Conservation (phyloP, 1,140 invertebrate genomes). For the Agrypnia vestita region DNA sequence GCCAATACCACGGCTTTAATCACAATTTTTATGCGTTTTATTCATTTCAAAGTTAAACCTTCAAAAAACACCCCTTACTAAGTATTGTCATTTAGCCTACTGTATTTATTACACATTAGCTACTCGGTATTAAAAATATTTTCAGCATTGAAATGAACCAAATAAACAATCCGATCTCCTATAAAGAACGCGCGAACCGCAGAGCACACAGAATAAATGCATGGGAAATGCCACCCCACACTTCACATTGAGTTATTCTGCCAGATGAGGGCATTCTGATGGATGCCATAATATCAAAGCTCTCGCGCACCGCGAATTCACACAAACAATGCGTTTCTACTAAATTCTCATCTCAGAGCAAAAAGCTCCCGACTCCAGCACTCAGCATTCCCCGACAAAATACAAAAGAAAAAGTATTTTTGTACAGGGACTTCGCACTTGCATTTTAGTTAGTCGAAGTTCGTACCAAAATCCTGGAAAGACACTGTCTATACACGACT, state of each 20-base stretch:
- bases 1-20: no score
- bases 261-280: constrained; percentile 57
- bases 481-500: constrained; percentile 9
- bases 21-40: no score
- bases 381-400: background rate
- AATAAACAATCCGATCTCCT: constrained; percentile 51
- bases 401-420: background rate
- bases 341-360: background rate
- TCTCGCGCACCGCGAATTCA: background rate
- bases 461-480: constrained; percentile 3
- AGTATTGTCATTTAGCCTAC: no score
- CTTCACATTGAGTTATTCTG: constrained; percentile 60
- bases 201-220: constrained; percentile 57
- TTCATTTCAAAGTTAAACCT: no score
- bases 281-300: constrained; percentile 58
- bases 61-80: no score
- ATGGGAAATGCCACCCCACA: constrained; percentile 51
- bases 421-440: background rate
- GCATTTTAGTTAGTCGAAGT: background rate
- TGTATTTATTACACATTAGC: background rate
- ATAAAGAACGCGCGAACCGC: constrained; percentile 56
- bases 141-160: constrained; percentile 52
- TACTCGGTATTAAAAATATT: constrained; percentile 33
- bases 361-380: background rate
- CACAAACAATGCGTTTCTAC: background rate